Conservation (phyloP, 53 echinoderm and acorn worm genomes). For the Apostichopus leukothele region DNA sequence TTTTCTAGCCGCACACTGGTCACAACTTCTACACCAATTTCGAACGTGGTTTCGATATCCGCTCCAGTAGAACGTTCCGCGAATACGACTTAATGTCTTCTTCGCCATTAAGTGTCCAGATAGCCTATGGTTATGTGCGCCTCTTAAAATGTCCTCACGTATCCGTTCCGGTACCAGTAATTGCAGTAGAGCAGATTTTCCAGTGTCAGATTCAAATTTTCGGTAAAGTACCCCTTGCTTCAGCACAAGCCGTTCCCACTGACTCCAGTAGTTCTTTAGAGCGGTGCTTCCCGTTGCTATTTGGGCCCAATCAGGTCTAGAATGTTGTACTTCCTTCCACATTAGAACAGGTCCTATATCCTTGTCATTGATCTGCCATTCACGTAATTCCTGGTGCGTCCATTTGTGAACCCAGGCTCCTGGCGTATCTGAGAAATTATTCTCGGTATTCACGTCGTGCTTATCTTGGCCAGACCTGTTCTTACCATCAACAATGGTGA, state of each 20-base stretch:
- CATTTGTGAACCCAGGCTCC: not conserved
- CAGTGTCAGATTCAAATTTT: conserved; percentile 12
- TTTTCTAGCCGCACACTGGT: not conserved
- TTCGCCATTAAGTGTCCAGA: not conserved
- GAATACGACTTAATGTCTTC: conserved; percentile 3
- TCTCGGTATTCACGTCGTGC: no score
- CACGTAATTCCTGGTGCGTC: not conserved
- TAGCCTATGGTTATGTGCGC: not conserved
- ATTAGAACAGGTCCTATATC: conserved; percentile 14
- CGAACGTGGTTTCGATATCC: not conserved
- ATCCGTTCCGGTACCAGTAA: conserved; percentile 12
- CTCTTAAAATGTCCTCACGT: not conserved
- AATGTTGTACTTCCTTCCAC: not conserved
- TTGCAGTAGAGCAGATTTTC: not conserved
- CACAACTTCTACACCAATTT: conserved; percentile 36
- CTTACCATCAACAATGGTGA: no score
- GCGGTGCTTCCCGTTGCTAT: not conserved
- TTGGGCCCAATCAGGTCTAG: conserved; percentile 2
- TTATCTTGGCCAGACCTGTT: no score
- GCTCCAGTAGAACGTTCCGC: conserved; percentile 29
- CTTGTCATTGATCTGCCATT: not conserved
- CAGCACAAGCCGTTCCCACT: conserved; percentile 13
- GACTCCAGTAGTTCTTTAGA: conserved; percentile 20
- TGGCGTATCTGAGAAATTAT: not conserved
- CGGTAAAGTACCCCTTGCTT: conserved; percentile 16